Percentiles rank a stretch among this genome's conserved stretches.
Evolutionary conservation across 2,113 vertebrate genomes (phyloP).

Genomic region (Otocyon megalotis): DNA sequence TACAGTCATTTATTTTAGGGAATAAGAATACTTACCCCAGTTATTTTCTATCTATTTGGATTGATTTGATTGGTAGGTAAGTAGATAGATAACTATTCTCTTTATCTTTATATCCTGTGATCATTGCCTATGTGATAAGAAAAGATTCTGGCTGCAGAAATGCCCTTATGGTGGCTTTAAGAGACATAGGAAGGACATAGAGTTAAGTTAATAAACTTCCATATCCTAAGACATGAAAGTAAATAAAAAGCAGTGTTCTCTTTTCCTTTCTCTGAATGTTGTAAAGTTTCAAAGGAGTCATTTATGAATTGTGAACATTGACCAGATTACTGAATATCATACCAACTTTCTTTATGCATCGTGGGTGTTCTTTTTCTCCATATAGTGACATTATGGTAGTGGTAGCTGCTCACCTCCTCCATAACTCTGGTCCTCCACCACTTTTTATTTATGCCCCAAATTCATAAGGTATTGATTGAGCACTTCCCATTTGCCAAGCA

Average conservation of each 20-base stretch:
- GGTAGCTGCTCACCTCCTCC: background rate
- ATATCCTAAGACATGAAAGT: background rate
- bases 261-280: background rate
- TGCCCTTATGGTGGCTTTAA: background rate
- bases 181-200: background rate
- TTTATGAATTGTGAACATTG: background rate
- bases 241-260: background rate
- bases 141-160: background rate
- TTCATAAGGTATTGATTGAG: background rate
- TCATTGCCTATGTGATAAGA: background rate
- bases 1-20: background rate
- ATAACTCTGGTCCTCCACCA: background rate
- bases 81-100: background rate
- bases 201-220: background rate
- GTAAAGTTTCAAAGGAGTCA: background rate
- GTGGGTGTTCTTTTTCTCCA: background rate
- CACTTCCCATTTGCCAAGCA: background rate
- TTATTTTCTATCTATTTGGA: background rate
- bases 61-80: background rate
- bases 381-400: fast-evolving
- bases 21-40: background rate
- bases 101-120: background rate
- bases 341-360: background rate
- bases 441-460: background rate
- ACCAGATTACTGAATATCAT: background rate